These are phyloP conservation scores for Scaptomyza graminum DNA, from an alignment of 1,140 invertebrate species.

Conservation along the genomic window DNA sequence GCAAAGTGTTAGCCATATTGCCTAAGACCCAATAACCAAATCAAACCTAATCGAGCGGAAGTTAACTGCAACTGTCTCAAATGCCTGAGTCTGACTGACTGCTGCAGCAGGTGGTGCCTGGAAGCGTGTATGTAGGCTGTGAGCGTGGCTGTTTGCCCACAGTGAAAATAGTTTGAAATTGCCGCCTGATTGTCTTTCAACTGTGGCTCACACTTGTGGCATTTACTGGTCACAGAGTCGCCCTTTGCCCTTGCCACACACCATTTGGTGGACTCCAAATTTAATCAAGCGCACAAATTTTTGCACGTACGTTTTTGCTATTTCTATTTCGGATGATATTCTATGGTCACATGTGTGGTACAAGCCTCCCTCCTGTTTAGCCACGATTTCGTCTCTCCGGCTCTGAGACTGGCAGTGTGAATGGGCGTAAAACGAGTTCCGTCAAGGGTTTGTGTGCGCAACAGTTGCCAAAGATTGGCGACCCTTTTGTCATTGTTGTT, in stretches of 20 bases:
- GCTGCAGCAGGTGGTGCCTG: slow-evolving; percentile 65
- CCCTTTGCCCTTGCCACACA: slow-evolving; percentile 34
- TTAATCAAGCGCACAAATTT: slow-evolving; percentile 81
- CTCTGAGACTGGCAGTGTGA: slow-evolving; percentile 51
- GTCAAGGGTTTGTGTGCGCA: slow-evolving; percentile 38
- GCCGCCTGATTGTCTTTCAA: slow-evolving; percentile 80
- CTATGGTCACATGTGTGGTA: slow-evolving; percentile 71
- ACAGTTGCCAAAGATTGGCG: slow-evolving; percentile 73
- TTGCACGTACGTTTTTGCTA: slow-evolving; percentile 70
- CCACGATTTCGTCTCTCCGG: slow-evolving; percentile 6
- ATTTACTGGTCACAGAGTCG: slow-evolving; percentile 30
- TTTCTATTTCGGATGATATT: slow-evolving; percentile 71
- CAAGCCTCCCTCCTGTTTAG: not conserved
- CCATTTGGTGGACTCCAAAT: slow-evolving; percentile 60
- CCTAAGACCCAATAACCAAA: slow-evolving; percentile 77
- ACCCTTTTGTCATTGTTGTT: slow-evolving; percentile 51
- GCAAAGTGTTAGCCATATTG: slow-evolving; percentile 54
- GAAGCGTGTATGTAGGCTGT: not conserved
- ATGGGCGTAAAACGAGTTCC: slow-evolving; percentile 60
- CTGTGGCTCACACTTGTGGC: slow-evolving; percentile 69
- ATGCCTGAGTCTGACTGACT: not conserved
- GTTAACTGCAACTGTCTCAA: slow-evolving; percentile 62
- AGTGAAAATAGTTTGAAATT: slow-evolving; percentile 82
- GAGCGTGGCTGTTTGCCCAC: slow-evolving; percentile 47
- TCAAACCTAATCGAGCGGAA: slow-evolving; percentile 81